phyloP scores from a whole-genome alignment of 2,888 invertebrate species.

The Drosophila subquinaria region DNA sequence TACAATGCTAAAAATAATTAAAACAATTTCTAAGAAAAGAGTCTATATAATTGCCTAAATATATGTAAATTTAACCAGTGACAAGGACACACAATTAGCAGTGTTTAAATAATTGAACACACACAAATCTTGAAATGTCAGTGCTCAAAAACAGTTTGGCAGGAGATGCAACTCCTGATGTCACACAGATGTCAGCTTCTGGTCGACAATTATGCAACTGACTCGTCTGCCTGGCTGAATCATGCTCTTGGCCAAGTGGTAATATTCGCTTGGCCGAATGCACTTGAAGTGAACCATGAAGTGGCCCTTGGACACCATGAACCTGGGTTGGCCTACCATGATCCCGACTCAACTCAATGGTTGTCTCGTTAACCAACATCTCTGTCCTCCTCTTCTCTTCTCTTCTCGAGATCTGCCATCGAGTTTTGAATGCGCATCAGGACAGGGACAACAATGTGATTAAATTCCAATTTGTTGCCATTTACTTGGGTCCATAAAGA shows the following conservation, averaged over 20 bases:
- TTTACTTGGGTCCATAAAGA: constrained; percentile 56
- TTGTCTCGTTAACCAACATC: constrained; percentile 8
- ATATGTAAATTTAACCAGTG: neutral
- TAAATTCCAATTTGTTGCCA: constrained; percentile 77
- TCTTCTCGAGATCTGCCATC: neutral
- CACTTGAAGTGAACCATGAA: constrained; percentile 9
- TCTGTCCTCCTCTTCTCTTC: neutral
- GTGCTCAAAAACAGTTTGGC: neutral
- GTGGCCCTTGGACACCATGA: constrained; percentile 5
- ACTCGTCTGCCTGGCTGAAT: neutral
- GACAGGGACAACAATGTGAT: constrained; percentile 70
- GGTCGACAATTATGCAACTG: constrained; percentile 8
- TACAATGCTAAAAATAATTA: neutral
- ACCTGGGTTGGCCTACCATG: constrained; percentile 1
- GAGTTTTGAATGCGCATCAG: constrained; percentile 20
- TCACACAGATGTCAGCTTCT: neutral
- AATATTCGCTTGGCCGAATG: constrained; percentile 11
- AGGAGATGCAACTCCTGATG: neutral
- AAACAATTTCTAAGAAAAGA: neutral
- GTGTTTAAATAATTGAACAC: constrained; percentile 9
- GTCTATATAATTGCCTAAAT: neutral
- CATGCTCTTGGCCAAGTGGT: neutral
- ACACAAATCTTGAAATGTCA: neutral
- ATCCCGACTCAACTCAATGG: neutral
- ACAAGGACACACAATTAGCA: constrained; percentile 1